Evolutionary conservation across 2,113 vertebrate species (phyloP), one percentile per base, ranked within the genome.

Genomic region (Rallus limicola): DNA sequence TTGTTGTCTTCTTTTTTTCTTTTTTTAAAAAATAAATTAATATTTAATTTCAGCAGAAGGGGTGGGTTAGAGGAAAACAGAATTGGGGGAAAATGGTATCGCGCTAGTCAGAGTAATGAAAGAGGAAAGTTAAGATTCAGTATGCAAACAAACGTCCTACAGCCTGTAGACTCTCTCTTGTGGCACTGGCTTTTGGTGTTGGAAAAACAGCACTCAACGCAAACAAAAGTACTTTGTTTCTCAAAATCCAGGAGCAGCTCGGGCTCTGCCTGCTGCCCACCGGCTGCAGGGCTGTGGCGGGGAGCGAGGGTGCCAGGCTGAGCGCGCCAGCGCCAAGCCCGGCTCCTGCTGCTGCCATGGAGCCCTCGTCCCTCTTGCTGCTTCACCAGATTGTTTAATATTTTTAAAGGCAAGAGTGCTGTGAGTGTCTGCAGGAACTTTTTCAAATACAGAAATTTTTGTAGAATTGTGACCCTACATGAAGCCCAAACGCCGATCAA

Each of bases 221-320:
- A 93, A 59, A 97, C 93, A 97, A 95, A 94, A 95, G 91, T 87
- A 95, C 91, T 96, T 97, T 97, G 95, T 80, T 50, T 25, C 83
- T 50, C 70, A 13, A 58, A 76, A 58, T 21, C n/a, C 86, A 83
- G 82, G 90, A 92, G 93, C 87, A 23, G 92, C 87, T 87, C 36
- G 1, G 9, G 63, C 81, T 75, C 75, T 3, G 8, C 8, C 46
- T 7, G 89, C 94, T 91, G 84, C 93, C 81, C 91, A 91, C 69
- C 38, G 86, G 80, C 94, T 71, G 86, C 71, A 2, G 88, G 93
- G 91, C 88, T 55, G 36, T 31, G 82, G 92, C 10, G 88, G 82
- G 19, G 36, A 69, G 31, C 59, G 33, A 86, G 86, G 81, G 91
- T 95, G 77, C 75, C 86, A 83, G 33, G 86, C 33, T 40, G 88